A percentile compares a stretch with the other conserved stretches of the same genome.
These are phyloP conservation scores for Silurus glanis DNA, from an alignment of 2,113 vertebrate species.

Conservation along the genomic window DNA sequence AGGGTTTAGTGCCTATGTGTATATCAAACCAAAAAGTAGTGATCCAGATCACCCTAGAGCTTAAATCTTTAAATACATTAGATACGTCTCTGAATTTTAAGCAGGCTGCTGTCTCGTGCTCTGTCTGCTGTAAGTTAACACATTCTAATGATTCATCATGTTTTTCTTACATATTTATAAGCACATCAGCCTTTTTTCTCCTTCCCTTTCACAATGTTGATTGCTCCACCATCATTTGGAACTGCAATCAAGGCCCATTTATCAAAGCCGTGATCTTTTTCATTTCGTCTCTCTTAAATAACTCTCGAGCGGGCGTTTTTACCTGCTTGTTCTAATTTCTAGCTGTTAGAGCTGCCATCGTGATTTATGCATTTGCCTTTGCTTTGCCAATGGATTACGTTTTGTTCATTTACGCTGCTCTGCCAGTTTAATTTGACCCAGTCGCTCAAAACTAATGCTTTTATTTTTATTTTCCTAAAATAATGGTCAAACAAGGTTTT, in stretches of 20 bases:
- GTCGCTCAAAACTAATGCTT: not conserved
- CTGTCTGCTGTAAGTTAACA: not conserved
- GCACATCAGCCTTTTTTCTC: slow-evolving; percentile 13
- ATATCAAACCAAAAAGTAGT: not conserved
- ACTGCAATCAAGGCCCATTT: slow-evolving; percentile 51
- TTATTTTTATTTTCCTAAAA: not conserved
- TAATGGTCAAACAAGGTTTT: not conserved
- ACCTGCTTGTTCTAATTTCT: not conserved
- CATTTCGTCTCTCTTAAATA: not conserved
- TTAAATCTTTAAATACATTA: not conserved
- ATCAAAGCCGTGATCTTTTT: slow-evolving; percentile 16
- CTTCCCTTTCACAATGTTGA: slow-evolving; percentile 17
- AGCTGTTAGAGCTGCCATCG: not conserved
- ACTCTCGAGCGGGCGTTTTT: not conserved
- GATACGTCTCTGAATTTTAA: not conserved
- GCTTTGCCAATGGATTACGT: slow-evolving; percentile 15
- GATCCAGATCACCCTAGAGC: not conserved
- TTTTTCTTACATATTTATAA: slow-evolving; percentile 14
- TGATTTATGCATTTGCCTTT: slow-evolving; percentile 32
- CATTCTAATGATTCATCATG: not conserved
- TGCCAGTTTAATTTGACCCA: slow-evolving; percentile 26
- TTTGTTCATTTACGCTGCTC: slow-evolving; percentile 19
- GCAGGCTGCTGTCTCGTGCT: not conserved
- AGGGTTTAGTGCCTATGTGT: not conserved
- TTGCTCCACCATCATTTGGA: slow-evolving; percentile 31